Base-by-base conservation (phyloP, 2,113 vertebrate genomes). In the Henicopernis longicauda region DNA sequence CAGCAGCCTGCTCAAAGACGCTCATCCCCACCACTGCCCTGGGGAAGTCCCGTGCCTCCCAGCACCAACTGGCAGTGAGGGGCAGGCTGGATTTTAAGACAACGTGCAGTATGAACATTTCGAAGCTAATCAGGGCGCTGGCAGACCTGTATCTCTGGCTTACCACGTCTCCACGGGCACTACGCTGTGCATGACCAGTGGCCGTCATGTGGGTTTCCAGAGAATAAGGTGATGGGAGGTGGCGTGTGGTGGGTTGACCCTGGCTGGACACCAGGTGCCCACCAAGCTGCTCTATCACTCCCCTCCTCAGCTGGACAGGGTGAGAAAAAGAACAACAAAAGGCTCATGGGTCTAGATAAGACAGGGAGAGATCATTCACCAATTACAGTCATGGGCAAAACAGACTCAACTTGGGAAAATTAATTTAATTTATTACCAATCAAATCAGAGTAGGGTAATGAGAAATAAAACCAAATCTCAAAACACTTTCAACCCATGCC, bases 91-190 rank as follows among this genome's bases (percentile, higher is more conserved):
- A 29, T 49, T 87, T 76, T 40, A 44, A 54, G 49, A 16, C 25
- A 81, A 19, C 5, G 3, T 0, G 1, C 25, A 14, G 9, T 13
- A 11, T 21, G 16, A 65, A 29, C 3, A 1, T 22, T 78, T 59
- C 3, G 6, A 45, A 91, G 20, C 36, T 34, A 4, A 16, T 16
- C 4, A 1, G 16, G 49, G 25, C 0, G 0, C 20, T 13, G 20
- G 26, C n/a, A 67, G 21, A 44, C n/a, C 70, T 55, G n/a, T 40
- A 27, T 10, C 0, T 0, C 44, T 4, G 7, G 6, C 21, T 63
- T 58, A 32, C 22, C 38, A 7, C 0, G 0, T 54, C 38, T 78
- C 31, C 18, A 4, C 0, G 4, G 32, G 9, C 29, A 7, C 44
- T 34, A 19, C 2, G 1, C 21, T 2, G 1, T 47, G 38, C 9